Conservation (phyloP, 2,888 invertebrate species). For the Euzetes globulus region DNA sequence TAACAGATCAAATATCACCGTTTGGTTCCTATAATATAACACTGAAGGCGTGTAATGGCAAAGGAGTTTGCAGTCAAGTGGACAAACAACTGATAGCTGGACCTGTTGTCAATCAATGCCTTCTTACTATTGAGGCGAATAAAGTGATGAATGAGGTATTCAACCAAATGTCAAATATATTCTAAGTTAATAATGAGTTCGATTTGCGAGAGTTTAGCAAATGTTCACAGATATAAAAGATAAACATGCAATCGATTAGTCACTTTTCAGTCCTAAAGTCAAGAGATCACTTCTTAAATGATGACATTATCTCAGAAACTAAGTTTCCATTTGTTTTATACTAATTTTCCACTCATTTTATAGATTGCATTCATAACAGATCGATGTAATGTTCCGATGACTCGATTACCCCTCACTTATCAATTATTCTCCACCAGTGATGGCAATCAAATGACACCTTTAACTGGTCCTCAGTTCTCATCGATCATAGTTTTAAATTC, state of each 20-base stretch:
- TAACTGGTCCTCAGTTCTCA: not conserved
- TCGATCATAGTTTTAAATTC: not conserved
- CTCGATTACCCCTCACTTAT: slow-evolving; percentile 4
- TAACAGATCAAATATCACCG: not conserved
- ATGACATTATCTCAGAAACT: no score
- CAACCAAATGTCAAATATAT: no score
- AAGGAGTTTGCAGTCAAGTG: not conserved
- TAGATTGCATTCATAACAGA: not conserved
- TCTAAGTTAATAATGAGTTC: no score
- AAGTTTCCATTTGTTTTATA: no score
- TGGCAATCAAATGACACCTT: not conserved
- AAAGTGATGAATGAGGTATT: not conserved
- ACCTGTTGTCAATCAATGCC: not conserved
- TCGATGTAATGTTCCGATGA: not conserved
- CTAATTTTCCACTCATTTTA: no score
- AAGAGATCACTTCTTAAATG: no score
- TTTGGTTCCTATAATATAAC: not conserved
- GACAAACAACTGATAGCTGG: not conserved
- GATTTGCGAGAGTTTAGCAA: no score
- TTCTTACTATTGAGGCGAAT: not conserved
- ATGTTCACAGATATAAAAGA: no score
- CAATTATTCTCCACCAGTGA: not conserved
- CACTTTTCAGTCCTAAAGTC: no score
- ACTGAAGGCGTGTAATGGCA: not conserved
- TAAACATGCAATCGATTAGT: no score